Base-by-base conservation (phyloP, 2,797 vertebrate species). In the Danio kyathit region DNA sequence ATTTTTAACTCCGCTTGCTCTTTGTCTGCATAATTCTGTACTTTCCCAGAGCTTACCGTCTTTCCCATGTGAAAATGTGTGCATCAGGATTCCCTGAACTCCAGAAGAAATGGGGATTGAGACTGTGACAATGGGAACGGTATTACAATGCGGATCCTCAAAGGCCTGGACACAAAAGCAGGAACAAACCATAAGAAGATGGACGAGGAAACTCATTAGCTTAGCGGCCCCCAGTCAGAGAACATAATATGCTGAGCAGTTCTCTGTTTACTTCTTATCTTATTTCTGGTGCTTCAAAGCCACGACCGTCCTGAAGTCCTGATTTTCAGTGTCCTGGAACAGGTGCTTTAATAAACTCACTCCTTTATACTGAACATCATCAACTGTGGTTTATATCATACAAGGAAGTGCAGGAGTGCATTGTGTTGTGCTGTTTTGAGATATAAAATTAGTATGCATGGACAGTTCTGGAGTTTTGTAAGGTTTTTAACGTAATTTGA, bases 181-280 rank as follows among this genome's bases (percentile, higher is more conserved):
- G 70, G 85, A 86, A 90, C 89, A 93, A 93, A 93, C 90, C 91
- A 1, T 89, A 79, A 88, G 87, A 85, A 92, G 91, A 93, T 92
- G 92, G 91, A 94, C 91, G 88, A 86, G 90, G 90, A 92, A 94
- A 94, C 92, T 94, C 92, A 94, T 94, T 94, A 94, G 91, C 90
- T 91, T 88, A 90, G 91, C 89, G 87, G 90, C 92, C 92, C 91
- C 88, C 89, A 89, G 92, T 93, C 88, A 85, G 81, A 11, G 71
- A 73, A 73, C 84, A 89, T 91, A 82, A 88, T 86, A 85, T 43
- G 71, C 85, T 84, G 86, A 82, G 89, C 85, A 88, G 89, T 85
- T 89, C 87, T 88, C 87, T 88, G 87, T 83, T 81, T 84, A 83
- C 29, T 29, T 29, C 29, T 29, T 29, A 29, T 29, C 81, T 67